phyloP scores from a whole-genome alignment of 2,113 vertebrate genomes.

The Nothobranchius furzeri region DNA sequence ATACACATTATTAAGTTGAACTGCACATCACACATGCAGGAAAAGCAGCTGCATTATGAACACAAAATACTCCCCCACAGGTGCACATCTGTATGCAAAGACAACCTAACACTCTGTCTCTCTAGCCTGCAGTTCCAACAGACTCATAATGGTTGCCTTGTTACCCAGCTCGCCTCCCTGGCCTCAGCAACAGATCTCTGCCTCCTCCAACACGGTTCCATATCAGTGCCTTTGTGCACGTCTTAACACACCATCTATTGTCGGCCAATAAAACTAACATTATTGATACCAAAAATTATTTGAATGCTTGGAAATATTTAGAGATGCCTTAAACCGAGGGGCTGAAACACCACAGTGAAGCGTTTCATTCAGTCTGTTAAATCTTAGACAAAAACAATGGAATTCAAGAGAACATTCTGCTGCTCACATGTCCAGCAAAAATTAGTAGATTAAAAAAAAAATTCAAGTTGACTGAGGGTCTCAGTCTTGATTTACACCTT shows the following conservation, averaged over 20 bases:
- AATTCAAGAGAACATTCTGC: background rate
- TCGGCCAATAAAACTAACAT: background rate
- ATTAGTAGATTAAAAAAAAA: background rate
- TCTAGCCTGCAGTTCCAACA: slow-evolving; percentile 31
- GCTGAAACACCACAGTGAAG: background rate
- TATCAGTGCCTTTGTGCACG: slow-evolving; percentile 21
- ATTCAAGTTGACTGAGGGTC: no score
- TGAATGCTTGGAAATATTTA: background rate
- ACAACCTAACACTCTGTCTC: slow-evolving; percentile 31
- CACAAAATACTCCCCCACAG: slow-evolving; percentile 25
- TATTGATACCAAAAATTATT: background rate
- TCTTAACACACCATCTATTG: slow-evolving; percentile 10
- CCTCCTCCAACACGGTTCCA: slow-evolving; percentile 34
- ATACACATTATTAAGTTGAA: slow-evolving; percentile 1
- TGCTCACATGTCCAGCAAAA: background rate
- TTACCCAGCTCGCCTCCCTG: slow-evolving; percentile 39
- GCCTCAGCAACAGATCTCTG: slow-evolving; percentile 37
- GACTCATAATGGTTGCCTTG: slow-evolving; percentile 61
- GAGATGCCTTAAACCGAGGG: slow-evolving; percentile 1
- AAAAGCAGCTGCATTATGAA: slow-evolving; percentile 28
- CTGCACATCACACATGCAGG: slow-evolving; percentile 1
- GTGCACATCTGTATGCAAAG: slow-evolving; percentile 31
- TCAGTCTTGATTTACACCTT: no score
- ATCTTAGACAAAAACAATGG: background rate
- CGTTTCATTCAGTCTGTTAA: background rate